phyloP scores from a whole-genome alignment of 1,140 invertebrate species.

The Phymastichus coffea region DNA sequence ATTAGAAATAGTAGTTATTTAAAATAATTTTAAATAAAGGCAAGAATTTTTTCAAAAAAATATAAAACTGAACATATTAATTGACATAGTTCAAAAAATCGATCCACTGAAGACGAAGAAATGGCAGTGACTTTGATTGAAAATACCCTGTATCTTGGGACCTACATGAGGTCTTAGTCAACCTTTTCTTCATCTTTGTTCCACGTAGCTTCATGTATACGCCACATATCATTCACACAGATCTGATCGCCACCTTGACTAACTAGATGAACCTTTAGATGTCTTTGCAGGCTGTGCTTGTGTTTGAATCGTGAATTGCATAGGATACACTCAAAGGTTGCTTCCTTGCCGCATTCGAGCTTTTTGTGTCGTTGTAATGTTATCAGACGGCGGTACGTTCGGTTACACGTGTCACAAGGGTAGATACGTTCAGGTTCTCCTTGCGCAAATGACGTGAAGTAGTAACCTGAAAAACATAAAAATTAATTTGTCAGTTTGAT shows the following conservation, averaged over 20 bases:
- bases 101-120: no score
- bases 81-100: no score
- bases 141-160: no score
- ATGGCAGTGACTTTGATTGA: no score
- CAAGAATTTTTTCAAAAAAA: no score
- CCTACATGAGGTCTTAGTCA: no score
- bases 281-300: constrained; percentile 49
- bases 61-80: no score
- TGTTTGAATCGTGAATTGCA: constrained; percentile 52
- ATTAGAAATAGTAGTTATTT: no score
- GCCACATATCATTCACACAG: constrained; percentile 12
- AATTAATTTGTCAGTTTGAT: no score
- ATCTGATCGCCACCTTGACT: not conserved
- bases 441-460: not conserved
- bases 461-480: constrained; percentile 17
- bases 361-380: constrained; percentile 52
- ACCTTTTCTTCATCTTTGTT: no score
- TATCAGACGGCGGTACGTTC: constrained; percentile 46
- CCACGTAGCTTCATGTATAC: no score
- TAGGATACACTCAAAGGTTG: constrained; percentile 46
- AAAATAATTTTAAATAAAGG: no score
- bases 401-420: constrained; percentile 46
- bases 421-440: not conserved
- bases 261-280: constrained; percentile 43
- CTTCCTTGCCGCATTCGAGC: constrained; percentile 52